A percentile compares a stretch with the other conserved stretches of the same genome.
phyloP scores from a whole-genome alignment of 2,797 vertebrate genomes.

The Crenichthys baileyi region DNA sequence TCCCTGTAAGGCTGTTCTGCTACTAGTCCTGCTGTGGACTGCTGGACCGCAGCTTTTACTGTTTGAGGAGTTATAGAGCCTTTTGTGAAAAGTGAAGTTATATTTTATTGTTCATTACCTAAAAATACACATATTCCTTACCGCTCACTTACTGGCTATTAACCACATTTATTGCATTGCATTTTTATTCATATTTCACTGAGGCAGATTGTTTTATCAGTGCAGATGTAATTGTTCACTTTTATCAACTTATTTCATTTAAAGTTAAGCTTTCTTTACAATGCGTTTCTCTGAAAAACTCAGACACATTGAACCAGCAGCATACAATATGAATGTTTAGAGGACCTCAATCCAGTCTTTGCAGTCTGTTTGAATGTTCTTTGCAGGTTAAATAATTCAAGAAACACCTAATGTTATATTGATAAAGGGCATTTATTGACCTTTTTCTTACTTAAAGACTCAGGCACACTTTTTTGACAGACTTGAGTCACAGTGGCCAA shows the following conservation, averaged over 20 bases:
- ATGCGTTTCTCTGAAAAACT: not conserved
- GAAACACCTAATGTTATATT: not conserved
- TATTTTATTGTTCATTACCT: not conserved
- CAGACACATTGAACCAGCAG: not conserved
- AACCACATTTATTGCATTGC: not conserved
- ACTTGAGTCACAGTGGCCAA: not conserved
- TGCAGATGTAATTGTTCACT: not conserved
- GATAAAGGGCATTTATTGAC: slow-evolving; percentile 2
- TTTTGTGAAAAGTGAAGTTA: not conserved
- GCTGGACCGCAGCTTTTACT: not conserved
- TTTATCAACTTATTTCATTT: not conserved
- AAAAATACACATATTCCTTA: not conserved
- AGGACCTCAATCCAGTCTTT: not conserved
- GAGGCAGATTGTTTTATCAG: not conserved
- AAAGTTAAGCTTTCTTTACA: not conserved
- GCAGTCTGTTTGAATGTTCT: not conserved
- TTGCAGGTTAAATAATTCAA: slow-evolving; percentile 1
- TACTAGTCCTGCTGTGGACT: not conserved
- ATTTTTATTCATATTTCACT: not conserved
- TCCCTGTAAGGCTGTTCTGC: not conserved
- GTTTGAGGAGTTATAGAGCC: not conserved
- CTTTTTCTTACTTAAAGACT: not conserved
- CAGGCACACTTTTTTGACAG: not conserved
- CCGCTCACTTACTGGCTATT: not conserved
- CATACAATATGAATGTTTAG: not conserved